Evolutionary conservation across 2,888 invertebrate species (phyloP), one percentile per base, ranked within the genome.

Genomic region (Drosophila ezoana): DNA sequence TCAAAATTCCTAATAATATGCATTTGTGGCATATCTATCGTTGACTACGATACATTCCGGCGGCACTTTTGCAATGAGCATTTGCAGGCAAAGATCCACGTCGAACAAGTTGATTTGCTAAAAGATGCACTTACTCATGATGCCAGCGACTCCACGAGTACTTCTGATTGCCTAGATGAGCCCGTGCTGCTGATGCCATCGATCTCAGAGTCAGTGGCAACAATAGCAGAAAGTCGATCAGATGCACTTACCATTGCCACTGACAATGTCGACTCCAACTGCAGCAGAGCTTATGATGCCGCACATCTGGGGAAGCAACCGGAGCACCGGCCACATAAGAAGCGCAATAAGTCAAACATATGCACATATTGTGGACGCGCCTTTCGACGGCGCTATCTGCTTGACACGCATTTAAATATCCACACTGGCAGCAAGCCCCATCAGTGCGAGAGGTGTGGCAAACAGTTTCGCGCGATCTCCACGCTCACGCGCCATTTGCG

Each of bases 391-490:
- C 82, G 87, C 2, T 72, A 81, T 60, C 67, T 83, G 35, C 51
- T 87, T 2, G 85, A 87, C 35, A 83, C 81, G 4, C 87, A 85
- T 52, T 45, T 87, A 0, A 83, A 87, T 51, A 81, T 87, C 23
- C 87, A 87, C 41, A 87, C 85, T 1, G 87, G 75, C 0, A 47
- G 59, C 8, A 85, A 85, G 54, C 87, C 85, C 3, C 77, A 85
- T 58, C 87, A 87, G 45, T 87, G 87, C 56, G 87, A 87, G 9
- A 69, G 76, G 48, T 87, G 87, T 38, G 87, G 87, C 16, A 74
- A 77, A 8, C 79, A 73, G 58, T 85, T 87, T 62, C 74, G 85
- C 10, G 87, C 87, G 13, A 62, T 79, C 2, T 85, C 79, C 33
- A 87, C 87, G 9, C 37, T 87, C 4, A 79, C 74, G 16, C 81